Base-by-base conservation (phyloP, 2,797 vertebrate species). In the Mastacembelus armatus region DNA sequence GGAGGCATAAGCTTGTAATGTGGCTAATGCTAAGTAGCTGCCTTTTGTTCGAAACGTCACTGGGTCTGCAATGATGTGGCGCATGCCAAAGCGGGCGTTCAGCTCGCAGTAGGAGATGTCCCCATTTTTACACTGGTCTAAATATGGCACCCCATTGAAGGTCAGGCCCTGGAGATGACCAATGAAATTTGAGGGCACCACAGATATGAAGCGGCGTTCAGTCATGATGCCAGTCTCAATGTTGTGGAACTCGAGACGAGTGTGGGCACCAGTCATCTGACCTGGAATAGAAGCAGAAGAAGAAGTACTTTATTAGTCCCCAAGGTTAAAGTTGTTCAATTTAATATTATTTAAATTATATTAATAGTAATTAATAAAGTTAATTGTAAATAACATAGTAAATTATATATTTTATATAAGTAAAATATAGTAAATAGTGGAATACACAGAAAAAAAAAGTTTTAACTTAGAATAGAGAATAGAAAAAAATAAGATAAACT, bases 151-250 rank as follows among this genome's bases (percentile, higher is more conserved):
- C 1, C 97, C 94, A 0, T 98, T 98, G 91, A 98, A 95, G 44
- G 91, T 78, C 30, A 98, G 91, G 68, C 96, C 95, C 55, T 97
- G 97, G 15, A 98, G 91, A 75, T 98, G 97, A 19, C 97, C 97
- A 0, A 98, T 92, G 86, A 98, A 98, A 93, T 98, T 97, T 9
- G 97, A 98, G 0, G 97, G 97, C 54, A 96, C 95, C 60, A 95
- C 94, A 0, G 97, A 95, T 83, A 96, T 96, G 88, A 96, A 97
- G 7, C 96, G 95, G 0, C 97, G 95, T 78, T 98, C 97, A 0
- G 97, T 98, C 95, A 98, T 96, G 88, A 98, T 98, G 65, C 97
- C 97, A 0, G 97, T 98, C 92, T 98, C 96, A 0, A 98, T 95
- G 93, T 96, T 97, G 92, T 98, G 97, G 86, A 98, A 95, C 86